These are phyloP conservation scores for Sisor rabdophorus DNA, from an alignment of 2,113 vertebrate species.

Conservation along the genomic window DNA sequence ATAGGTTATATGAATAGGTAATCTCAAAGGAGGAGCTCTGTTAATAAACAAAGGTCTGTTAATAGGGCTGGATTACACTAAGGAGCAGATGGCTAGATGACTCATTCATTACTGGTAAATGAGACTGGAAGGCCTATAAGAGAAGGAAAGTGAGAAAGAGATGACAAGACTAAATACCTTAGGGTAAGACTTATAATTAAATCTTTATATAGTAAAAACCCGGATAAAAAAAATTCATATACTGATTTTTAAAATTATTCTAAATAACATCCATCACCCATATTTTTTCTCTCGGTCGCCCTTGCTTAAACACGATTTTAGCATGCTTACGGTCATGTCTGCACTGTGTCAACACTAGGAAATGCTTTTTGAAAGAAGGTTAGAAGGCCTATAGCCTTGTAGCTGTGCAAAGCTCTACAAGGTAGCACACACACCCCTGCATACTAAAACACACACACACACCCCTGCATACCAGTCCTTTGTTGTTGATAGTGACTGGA, in stretches of 20 bases:
- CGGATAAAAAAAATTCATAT: slow-evolving; percentile 6
- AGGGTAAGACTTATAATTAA: background rate
- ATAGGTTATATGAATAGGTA: slow-evolving; percentile 23
- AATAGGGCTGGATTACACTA: slow-evolving; percentile 57
- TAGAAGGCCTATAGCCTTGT: slow-evolving; percentile 18
- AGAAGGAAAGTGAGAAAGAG: slow-evolving; percentile 9
- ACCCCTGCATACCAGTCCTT: slow-evolving; percentile 21
- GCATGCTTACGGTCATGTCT: slow-evolving; percentile 17
- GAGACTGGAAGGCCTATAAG: slow-evolving; percentile 19
- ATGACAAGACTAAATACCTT: background rate
- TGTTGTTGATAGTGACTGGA: slow-evolving; percentile 38
- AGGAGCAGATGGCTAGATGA: slow-evolving; percentile 62
- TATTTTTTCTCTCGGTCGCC: background rate
- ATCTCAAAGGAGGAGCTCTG: slow-evolving; percentile 47
- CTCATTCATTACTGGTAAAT: slow-evolving; percentile 49
- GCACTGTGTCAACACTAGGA: slow-evolving; percentile 12
- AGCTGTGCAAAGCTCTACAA: background rate
- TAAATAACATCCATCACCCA: background rate
- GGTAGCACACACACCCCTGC: background rate
- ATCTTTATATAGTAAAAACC: background rate
- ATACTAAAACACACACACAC: background rate
- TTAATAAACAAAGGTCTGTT: slow-evolving; percentile 60
- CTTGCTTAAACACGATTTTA: too few relatives aligned
- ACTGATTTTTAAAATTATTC: background rate
- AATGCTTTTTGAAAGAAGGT: slow-evolving; percentile 10